Percentiles rank a stretch among this genome's conserved stretches.
Conservation (phyloP, 1,140 invertebrate genomes). For the Drosophila quadrilineata region DNA sequence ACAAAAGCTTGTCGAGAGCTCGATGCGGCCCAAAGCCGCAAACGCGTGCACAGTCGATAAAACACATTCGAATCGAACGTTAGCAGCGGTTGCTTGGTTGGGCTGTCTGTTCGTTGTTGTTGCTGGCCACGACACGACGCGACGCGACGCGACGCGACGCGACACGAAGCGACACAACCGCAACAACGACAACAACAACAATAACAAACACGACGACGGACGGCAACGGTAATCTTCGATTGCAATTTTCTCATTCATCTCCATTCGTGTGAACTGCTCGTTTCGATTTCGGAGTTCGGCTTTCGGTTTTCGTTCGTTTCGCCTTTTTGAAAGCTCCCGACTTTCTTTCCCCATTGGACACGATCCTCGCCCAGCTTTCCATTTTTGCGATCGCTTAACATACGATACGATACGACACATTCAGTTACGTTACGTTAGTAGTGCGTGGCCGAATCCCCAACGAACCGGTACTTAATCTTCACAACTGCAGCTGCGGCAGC, state of each 20-base stretch:
- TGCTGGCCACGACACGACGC: slow-evolving; percentile 41
- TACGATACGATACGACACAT: slow-evolving; percentile 3
- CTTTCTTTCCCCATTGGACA: slow-evolving; percentile 37
- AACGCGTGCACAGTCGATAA: slow-evolving; percentile 74
- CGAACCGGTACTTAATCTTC: slow-evolving; percentile 56
- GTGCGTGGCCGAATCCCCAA: neutral
- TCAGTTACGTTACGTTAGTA: too few relatives aligned
- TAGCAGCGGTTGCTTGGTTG: slow-evolving; percentile 54
- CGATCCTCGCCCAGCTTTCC: slow-evolving; percentile 60
- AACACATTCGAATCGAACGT: slow-evolving; percentile 74
- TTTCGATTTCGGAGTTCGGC: slow-evolving; percentile 26
- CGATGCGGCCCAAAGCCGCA: slow-evolving; percentile 37
- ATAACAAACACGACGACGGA: neutral
- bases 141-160: too few relatives aligned
- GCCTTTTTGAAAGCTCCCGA: slow-evolving; percentile 31
- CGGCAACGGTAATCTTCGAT: slow-evolving; percentile 33
- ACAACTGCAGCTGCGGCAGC: neutral
- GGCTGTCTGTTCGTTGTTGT: too few relatives aligned
- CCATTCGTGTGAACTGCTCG: slow-evolving; percentile 46
- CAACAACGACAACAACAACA: slow-evolving; percentile 3
- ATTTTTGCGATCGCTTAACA: too few relatives aligned
- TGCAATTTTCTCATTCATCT: slow-evolving; percentile 63
- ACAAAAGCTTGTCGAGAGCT: slow-evolving; percentile 21
- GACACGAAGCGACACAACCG: too few relatives aligned
- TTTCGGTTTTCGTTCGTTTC: neutral